phyloP scores from a whole-genome alignment of 2,888 invertebrate species.

The Eupsilia transversa region DNA sequence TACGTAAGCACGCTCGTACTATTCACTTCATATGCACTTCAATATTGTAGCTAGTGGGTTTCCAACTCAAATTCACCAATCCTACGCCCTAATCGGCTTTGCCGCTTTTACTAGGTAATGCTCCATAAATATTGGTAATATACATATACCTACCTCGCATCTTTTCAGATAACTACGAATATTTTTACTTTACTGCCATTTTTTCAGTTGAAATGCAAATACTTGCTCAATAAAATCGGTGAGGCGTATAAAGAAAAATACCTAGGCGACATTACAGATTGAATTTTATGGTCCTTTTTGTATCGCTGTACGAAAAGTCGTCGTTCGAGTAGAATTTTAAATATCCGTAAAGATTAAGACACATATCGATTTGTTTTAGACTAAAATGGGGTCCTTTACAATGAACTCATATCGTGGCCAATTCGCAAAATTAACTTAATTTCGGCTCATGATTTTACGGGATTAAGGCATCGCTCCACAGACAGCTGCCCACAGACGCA shows the following conservation, averaged over 20 bases:
- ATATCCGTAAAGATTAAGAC: background rate
- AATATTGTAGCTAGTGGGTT: background rate
- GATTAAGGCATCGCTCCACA: background rate
- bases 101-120: background rate
- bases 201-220: slow-evolving; percentile 30
- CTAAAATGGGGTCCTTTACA: background rate
- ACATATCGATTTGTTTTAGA: background rate
- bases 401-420: background rate
- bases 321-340: background rate
- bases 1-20: background rate
- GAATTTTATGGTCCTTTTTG: slow-evolving; percentile 11
- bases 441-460: background rate
- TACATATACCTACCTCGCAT: background rate
- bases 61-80: background rate
- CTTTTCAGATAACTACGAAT: slow-evolving; percentile 4
- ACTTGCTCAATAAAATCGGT: slow-evolving; percentile 17
- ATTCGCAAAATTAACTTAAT: background rate
- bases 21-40: background rate
- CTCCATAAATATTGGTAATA: slow-evolving; percentile 14
- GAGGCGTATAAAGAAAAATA: slow-evolving; percentile 19
- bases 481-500: background rate
- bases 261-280: background rate
- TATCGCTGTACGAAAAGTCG: background rate
- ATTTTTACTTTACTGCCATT: slow-evolving; percentile 31
- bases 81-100: background rate